phyloP scores from a whole-genome alignment of 2,888 invertebrate species.

The Andrena flavipes region DNA sequence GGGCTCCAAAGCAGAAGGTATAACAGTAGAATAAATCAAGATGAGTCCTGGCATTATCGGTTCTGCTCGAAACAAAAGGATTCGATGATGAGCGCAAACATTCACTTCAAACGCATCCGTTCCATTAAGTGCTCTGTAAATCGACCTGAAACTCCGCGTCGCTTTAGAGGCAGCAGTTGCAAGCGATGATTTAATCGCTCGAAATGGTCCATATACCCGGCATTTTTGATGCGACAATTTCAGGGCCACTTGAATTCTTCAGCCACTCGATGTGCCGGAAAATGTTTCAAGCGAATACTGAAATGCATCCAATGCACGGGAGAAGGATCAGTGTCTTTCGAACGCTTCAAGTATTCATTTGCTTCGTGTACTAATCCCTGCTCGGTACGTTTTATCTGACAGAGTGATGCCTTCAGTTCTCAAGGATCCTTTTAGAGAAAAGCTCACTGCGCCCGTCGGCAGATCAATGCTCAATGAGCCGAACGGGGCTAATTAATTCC shows the following conservation, averaged over 20 bases:
- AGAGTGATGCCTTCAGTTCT: conserved; percentile 2
- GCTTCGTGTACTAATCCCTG: conserved; percentile 7
- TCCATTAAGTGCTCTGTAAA: conserved; percentile 66
- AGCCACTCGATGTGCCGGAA: background rate
- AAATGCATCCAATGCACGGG: background rate
- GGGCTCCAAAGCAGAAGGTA: conserved; percentile 3
- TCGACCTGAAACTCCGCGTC: conserved; percentile 64
- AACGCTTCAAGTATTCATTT: conserved; percentile 6
- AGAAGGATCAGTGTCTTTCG: background rate
- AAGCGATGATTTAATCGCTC: conserved; percentile 60
- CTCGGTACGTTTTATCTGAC: conserved; percentile 1
- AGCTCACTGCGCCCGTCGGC: background rate
- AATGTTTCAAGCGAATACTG: conserved; percentile 4
- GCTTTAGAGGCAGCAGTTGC: conserved; percentile 38
- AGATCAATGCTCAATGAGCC: background rate
- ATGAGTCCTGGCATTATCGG: conserved; percentile 30
- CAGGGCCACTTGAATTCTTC: conserved; percentile 36
- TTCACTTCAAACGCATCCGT: conserved; percentile 50
- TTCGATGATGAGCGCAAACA: conserved; percentile 57
- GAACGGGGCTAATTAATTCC: too few species aligned
- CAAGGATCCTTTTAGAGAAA: background rate
- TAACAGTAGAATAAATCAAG: conserved; percentile 35
- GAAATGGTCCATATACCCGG: conserved; percentile 42
- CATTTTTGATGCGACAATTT: conserved; percentile 58
- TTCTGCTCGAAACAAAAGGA: conserved; percentile 39